Conservation (phyloP, 53 echinoderm and acorn worm species). For the Patiria pectinifera region DNA sequence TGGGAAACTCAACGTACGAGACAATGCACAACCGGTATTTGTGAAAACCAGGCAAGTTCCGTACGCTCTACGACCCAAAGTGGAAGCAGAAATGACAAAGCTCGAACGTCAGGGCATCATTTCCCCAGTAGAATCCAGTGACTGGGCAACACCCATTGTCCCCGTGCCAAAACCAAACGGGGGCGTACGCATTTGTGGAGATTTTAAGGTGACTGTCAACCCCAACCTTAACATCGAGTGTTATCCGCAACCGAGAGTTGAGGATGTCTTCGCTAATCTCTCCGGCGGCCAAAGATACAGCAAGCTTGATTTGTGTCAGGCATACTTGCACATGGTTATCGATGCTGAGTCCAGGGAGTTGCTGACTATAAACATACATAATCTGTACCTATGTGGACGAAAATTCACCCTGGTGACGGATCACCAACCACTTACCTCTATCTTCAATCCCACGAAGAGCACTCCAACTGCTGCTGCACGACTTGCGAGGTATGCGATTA, state of each 20-base stretch:
- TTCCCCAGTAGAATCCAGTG: conserved; percentile 44
- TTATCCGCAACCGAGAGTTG: conserved; percentile 34
- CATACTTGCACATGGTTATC: conserved; percentile 37
- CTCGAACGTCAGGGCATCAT: conserved; percentile 52
- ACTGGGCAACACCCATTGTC: conserved; percentile 69
- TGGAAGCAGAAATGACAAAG: conserved; percentile 53
- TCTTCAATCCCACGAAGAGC: conserved; percentile 28
- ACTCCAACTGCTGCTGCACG: conserved; percentile 47
- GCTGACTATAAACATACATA: conserved; percentile 38
- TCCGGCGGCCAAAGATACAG: conserved; percentile 11
- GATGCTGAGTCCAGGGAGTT: conserved; percentile 30
- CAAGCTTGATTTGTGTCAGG: conserved; percentile 48
- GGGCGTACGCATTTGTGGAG: neutral
- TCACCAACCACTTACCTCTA: conserved; percentile 64
- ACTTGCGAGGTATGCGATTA: conserved; percentile 43
- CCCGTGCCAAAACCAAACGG: conserved; percentile 21
- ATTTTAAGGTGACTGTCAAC: conserved; percentile 32
- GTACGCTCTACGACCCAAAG: conserved; percentile 61
- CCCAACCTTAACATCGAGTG: conserved; percentile 31
- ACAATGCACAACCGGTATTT: conserved; percentile 40
- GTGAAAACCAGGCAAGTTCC: conserved; percentile 60
- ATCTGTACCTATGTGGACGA: conserved; percentile 48
- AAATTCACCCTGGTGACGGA: conserved; percentile 66
- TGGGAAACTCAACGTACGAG: too few species aligned
- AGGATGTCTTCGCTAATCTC: conserved; percentile 37